Percentiles rank a stretch among this genome's conserved stretches.
These are phyloP conservation scores for Aptenodytes patagonicus DNA, from an alignment of 2,113 vertebrate species.

Conservation along the genomic window DNA sequence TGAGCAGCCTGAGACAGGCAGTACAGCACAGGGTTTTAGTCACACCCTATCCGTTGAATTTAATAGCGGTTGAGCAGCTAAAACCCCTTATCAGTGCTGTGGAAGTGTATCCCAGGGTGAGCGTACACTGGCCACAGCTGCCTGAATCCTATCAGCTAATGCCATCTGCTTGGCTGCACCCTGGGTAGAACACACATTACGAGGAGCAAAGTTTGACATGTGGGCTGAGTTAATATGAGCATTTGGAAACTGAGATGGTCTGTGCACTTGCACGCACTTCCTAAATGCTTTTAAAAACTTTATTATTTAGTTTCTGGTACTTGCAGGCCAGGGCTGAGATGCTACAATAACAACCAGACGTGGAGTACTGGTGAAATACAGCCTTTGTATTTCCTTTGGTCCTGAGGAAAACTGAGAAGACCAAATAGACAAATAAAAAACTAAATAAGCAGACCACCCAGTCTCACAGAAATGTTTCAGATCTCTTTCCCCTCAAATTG, in stretches of 20 bases:
- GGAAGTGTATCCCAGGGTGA: conserved; percentile 27
- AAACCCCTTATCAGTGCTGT: conserved; percentile 25
- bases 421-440: background rate
- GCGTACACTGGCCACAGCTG: background rate
- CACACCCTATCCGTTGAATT: background rate
- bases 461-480: background rate
- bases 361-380: background rate
- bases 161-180: background rate
- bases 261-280: background rate
- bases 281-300: background rate
- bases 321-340: background rate
- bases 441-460: background rate
- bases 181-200: background rate
- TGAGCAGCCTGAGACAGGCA: background rate
- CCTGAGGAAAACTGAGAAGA: background rate
- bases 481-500: background rate
- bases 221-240: background rate
- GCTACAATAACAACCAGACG: background rate
- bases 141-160: conserved; percentile 26
- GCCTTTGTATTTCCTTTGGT: background rate
- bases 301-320: background rate
- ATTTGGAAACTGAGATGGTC: background rate
- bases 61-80: conserved; percentile 36
- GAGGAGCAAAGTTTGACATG: background rate
- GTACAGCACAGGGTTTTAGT: background rate